These are phyloP conservation scores for Vicugna pacos DNA, from an alignment of 2,113 vertebrate genomes.

Conservation along the genomic window DNA sequence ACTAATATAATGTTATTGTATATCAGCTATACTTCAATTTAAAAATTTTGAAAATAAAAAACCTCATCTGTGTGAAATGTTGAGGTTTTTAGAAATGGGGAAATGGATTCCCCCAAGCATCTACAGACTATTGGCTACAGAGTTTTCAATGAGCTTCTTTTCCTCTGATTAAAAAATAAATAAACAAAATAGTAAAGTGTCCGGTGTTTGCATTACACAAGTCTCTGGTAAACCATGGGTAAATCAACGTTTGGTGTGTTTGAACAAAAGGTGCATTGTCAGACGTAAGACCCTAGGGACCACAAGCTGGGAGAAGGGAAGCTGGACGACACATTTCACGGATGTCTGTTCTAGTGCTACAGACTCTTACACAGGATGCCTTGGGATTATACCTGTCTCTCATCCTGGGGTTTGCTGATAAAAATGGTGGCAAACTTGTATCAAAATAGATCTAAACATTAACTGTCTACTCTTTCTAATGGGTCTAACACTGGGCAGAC, in stretches of 20 bases:
- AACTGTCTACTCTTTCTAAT: background rate
- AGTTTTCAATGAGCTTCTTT: background rate
- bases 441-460: background rate
- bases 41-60: background rate
- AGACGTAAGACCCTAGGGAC: background rate
- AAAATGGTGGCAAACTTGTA: background rate
- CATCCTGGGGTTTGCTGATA: background rate
- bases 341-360: background rate
- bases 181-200: background rate
- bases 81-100: background rate
- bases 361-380: background rate
- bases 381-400: rapidly evolving
- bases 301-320: background rate
- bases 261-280: background rate
- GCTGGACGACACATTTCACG: rapidly evolving
- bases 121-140: background rate
- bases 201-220: background rate
- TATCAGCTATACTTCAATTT: background rate
- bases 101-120: background rate
- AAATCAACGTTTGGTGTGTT: background rate
- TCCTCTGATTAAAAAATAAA: background rate
- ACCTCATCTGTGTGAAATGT: background rate
- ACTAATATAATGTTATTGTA: background rate
- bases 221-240: background rate
- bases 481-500: background rate